Evolutionary conservation across 2,888 invertebrate genomes (phyloP).

Genomic region (Carcina quercana): DNA sequence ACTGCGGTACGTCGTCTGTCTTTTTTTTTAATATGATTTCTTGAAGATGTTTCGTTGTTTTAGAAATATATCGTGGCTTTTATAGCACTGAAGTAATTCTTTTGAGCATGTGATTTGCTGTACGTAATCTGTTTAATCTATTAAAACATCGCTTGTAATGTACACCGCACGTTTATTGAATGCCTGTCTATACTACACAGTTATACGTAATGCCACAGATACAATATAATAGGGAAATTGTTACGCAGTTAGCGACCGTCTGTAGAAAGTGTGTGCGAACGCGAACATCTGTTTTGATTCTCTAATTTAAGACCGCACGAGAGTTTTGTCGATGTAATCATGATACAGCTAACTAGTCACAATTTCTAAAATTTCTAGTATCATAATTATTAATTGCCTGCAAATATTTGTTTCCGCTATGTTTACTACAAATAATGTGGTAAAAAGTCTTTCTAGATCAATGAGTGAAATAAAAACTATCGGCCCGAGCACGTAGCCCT

Average conservation of each 20-base stretch:
- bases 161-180: constrained; percentile 25
- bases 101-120: too few relatives aligned
- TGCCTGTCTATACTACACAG: constrained; percentile 28
- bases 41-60: too few relatives aligned
- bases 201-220: constrained; percentile 41
- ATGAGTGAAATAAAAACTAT: neutral
- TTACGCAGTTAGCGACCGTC: constrained; percentile 48
- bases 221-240: constrained; percentile 53
- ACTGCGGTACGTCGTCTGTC: too few relatives aligned
- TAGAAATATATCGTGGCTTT: too few relatives aligned
- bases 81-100: too few relatives aligned
- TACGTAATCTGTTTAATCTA: too few relatives aligned
- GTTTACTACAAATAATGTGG: too few relatives aligned
- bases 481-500: constrained; percentile 4
- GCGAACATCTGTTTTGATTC: constrained; percentile 53
- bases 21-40: too few relatives aligned
- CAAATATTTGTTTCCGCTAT: too few relatives aligned
- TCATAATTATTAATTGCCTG: too few relatives aligned
- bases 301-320: constrained; percentile 37
- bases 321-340: constrained; percentile 28
- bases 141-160: constrained; percentile 20
- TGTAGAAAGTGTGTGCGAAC: constrained; percentile 55
- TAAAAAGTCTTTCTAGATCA: too few relatives aligned
- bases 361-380: too few relatives aligned
- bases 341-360: constrained; percentile 6